These are phyloP conservation scores for Antheraea pernyi DNA, from an alignment of 1,140 invertebrate genomes.

Conservation along the genomic window DNA sequence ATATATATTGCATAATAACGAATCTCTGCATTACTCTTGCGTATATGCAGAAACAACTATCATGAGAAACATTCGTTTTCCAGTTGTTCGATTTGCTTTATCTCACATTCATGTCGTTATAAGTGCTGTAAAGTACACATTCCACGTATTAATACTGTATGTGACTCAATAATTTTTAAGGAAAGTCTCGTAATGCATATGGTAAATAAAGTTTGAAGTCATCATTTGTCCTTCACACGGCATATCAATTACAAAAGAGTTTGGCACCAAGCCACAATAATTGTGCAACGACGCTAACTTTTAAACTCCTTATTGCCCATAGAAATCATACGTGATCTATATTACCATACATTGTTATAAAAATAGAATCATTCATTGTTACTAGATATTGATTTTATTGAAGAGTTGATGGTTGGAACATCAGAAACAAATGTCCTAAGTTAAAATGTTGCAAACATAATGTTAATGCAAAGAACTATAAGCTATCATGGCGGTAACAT, in stretches of 20 bases:
- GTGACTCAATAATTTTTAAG: background rate
- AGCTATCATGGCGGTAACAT: too few relatives aligned
- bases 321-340: constrained; percentile 5
- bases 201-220: background rate
- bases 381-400: constrained; percentile 17
- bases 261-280: background rate
- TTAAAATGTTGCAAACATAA: background rate
- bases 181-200: background rate
- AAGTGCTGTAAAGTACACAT: background rate
- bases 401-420: constrained; percentile 1
- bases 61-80: too few relatives aligned
- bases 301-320: background rate
- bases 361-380: constrained; percentile 16
- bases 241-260: background rate
- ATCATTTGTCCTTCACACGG: background rate
- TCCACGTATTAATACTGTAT: background rate
- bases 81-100: too few relatives aligned
- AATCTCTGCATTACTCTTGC: too few relatives aligned
- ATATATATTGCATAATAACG: too few relatives aligned
- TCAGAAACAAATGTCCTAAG: background rate
- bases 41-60: too few relatives aligned
- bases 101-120: too few relatives aligned
- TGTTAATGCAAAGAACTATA: too few relatives aligned
- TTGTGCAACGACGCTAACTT: background rate
- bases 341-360: constrained; percentile 11